Conservation (phyloP, 2,888 invertebrate species). For the Notodonta ziczac region DNA sequence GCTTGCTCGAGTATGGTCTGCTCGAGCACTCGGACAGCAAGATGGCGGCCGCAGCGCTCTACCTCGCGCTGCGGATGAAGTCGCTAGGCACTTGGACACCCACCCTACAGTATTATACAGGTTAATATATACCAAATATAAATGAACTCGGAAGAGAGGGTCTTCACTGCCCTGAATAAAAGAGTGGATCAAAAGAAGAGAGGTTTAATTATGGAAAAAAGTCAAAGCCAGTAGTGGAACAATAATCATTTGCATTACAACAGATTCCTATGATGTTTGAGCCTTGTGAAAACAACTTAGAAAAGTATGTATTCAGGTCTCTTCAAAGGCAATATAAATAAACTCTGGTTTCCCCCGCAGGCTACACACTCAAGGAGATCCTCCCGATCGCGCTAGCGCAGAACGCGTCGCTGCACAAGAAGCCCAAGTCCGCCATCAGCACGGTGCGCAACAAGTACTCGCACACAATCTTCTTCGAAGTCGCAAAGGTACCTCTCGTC, state of each 20-base stretch:
- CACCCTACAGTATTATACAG: constrained; percentile 91
- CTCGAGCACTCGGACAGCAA: constrained; percentile 92
- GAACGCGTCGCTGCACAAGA: constrained; percentile 91
- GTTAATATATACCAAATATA: constrained; percentile 53
- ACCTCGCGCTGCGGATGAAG: constrained; percentile 95
- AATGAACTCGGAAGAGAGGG: too few species aligned
- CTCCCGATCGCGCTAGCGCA: constrained; percentile 88
- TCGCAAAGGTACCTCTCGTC: constrained; percentile 91
- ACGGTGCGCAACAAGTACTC: constrained; percentile 97
- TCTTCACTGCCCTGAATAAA: too few species aligned
- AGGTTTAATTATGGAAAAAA: too few species aligned
- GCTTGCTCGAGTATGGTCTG: constrained; percentile 95
- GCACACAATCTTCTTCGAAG: constrained; percentile 96
- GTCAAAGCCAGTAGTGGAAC: too few species aligned
- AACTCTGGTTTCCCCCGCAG: constrained; percentile 62
- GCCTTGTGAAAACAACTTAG: too few species aligned
- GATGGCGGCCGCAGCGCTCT: constrained; percentile 94
- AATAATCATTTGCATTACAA: too few species aligned
- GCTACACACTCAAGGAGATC: constrained; percentile 91
- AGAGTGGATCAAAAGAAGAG: too few species aligned
- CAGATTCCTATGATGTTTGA: too few species aligned
- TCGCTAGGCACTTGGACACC: constrained; percentile 89
- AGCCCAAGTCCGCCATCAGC: constrained; percentile 91
- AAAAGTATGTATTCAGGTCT: too few species aligned
- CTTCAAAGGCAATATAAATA: too few species aligned